Base-by-base conservation (phyloP, 2,113 vertebrate genomes). In the Cyanoliseus patagonus region DNA sequence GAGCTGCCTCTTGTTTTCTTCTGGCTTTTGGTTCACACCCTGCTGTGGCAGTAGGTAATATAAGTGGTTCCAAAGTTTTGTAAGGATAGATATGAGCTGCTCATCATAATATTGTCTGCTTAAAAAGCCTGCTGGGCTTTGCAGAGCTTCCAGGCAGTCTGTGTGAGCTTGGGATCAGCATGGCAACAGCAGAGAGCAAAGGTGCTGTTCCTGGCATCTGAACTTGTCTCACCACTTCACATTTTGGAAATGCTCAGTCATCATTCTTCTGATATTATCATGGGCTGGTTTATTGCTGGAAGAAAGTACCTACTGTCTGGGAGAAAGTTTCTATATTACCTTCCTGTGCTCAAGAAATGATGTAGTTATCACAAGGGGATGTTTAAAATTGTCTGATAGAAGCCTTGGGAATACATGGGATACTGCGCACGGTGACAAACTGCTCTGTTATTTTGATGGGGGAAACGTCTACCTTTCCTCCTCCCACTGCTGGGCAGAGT, bases 11-110 rank as follows among this genome's bases (percentile, higher is more conserved):
- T 52, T 47, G 9, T 39, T 86, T 69, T 53, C n/a, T 52, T 63
- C 69, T 64, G 52, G 47, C 12, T 85, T 95, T 94, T 79, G 20
- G 76, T 84, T 83, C 67, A 35, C 49, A 72, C 51, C 13, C 37
- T 90, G 39, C 64, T 53, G 39, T 78, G 39, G 44, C 25, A 55
- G n/a, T 23, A 64, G 5, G 42, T 83, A 86, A 46, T 35, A 46
- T 2, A 59, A 51, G 16, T 0, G 2, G 3, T 30, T 80, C 11
- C 49, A 27, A 66, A 16, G n/a, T 66, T 87, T 84, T 51, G 11
- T 39, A 42, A 70, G 30, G 70, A 23, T 25, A 39, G 12, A 31
- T 51, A 67, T 16, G 10, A 88, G 7, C 28, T 83, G 24, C 27
- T 78, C 42, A 41, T 42, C 30, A 19, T 41, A 31, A 59, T 63